Evolutionary conservation across 2,113 vertebrate species (phyloP).

Genomic region (Meleagris gallopavo): DNA sequence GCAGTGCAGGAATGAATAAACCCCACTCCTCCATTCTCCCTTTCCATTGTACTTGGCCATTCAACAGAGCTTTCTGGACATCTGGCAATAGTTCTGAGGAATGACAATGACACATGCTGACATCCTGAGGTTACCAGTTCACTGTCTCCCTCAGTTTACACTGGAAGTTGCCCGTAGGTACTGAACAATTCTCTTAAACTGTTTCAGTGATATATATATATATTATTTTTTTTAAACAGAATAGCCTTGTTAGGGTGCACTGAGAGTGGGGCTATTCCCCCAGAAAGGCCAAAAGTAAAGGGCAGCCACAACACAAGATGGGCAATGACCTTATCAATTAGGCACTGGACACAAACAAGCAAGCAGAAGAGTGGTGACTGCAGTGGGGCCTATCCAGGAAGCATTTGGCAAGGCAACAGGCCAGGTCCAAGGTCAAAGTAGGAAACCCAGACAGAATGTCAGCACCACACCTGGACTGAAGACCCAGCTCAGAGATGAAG

Average conservation of each 20-base stretch:
- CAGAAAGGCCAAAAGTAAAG: neutral
- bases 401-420: neutral
- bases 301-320: no score
- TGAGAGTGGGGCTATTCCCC: neutral
- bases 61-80: constrained; percentile 1
- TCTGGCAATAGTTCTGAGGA: constrained; percentile 33
- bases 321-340: neutral
- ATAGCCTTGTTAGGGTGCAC: neutral
- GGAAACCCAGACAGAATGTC: neutral
- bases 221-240: neutral
- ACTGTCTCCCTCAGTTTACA: neutral
- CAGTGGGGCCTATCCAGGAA: neutral
- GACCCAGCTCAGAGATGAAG: neutral
- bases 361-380: neutral
- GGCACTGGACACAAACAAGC: neutral
- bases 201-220: neutral
- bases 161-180: neutral
- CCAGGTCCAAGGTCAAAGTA: neutral
- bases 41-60: neutral
- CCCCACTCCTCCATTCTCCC: neutral
- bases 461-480: neutral
- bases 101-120: neutral
- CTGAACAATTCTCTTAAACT: neutral
- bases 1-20: neutral
- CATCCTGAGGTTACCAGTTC: neutral